These are phyloP conservation scores for Pedetes capensis DNA, from an alignment of 2,113 vertebrate genomes.

Conservation along the genomic window DNA sequence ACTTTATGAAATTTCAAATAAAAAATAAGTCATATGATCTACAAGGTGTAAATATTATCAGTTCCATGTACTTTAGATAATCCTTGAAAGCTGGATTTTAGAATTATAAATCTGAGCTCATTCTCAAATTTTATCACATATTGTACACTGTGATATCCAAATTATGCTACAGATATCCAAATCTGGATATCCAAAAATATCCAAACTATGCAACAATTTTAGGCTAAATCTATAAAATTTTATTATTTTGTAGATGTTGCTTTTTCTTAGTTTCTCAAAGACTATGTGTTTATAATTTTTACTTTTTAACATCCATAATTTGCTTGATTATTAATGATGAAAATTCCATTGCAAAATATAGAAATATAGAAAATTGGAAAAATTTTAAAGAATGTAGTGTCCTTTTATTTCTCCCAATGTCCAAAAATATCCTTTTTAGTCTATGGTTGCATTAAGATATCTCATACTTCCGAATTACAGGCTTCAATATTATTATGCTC, in stretches of 20 bases:
- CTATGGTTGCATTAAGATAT: not conserved
- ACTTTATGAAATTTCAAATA: not conserved
- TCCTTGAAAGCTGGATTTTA: not conserved
- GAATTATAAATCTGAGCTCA: not conserved
- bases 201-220: not conserved
- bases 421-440: not conserved
- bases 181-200: too few relatives aligned
- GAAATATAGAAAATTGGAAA: too few relatives aligned
- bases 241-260: not conserved
- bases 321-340: not conserved
- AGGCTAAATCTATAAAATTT: not conserved
- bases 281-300: not conserved
- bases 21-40: not conserved
- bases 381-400: not conserved
- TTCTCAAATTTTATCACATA: not conserved
- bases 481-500: not conserved
- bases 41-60: not conserved
- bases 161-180: not conserved
- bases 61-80: not conserved
- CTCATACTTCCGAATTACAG: not conserved
- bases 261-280: not conserved
- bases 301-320: not conserved
- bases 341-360: not conserved
- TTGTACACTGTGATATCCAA: not conserved
- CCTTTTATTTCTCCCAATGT: not conserved